phyloP scores from a whole-genome alignment of 1,140 invertebrate genomes.

The Diachasma alloeum region DNA sequence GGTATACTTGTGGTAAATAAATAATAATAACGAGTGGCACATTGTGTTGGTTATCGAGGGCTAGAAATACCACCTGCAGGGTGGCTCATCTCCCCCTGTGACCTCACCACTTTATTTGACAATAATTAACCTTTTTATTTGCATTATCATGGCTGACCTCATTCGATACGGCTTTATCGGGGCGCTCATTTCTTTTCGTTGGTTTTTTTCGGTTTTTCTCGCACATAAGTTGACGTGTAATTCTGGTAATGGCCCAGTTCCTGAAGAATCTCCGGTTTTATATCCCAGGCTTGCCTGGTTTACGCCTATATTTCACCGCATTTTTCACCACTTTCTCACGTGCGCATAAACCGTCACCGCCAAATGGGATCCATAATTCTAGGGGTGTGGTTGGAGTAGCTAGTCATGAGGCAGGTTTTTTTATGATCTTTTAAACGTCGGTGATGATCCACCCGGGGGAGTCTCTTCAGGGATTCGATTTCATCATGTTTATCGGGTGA shows the following conservation, averaged over 20 bases:
- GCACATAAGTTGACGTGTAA: slow-evolving; percentile 5
- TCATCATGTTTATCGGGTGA: background rate
- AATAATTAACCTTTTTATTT: background rate
- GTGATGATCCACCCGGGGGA: background rate
- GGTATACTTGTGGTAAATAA: too few species aligned
- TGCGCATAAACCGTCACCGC: slow-evolving; percentile 26
- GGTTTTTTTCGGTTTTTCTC: background rate
- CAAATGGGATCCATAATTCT: slow-evolving; percentile 30
- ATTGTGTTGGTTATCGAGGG: background rate
- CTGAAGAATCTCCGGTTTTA: slow-evolving; percentile 2
- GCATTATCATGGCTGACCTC: background rate
- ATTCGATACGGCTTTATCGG: too few species aligned
- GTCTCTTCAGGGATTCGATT: background rate
- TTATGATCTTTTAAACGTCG: background rate
- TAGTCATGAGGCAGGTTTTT: background rate
- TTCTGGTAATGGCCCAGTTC: slow-evolving; percentile 9
- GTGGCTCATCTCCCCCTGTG: background rate
- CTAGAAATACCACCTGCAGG: background rate
- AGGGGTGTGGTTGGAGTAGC: background rate
- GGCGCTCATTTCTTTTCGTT: too few species aligned
- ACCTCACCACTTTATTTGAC: background rate
- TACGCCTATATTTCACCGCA: slow-evolving; percentile 24
- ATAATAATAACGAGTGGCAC: background rate
- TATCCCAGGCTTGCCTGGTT: background rate
- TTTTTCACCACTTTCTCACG: slow-evolving; percentile 30